These are phyloP conservation scores for Gorsachius goisagi DNA, from an alignment of 2,113 vertebrate species.

Conservation along the genomic window DNA sequence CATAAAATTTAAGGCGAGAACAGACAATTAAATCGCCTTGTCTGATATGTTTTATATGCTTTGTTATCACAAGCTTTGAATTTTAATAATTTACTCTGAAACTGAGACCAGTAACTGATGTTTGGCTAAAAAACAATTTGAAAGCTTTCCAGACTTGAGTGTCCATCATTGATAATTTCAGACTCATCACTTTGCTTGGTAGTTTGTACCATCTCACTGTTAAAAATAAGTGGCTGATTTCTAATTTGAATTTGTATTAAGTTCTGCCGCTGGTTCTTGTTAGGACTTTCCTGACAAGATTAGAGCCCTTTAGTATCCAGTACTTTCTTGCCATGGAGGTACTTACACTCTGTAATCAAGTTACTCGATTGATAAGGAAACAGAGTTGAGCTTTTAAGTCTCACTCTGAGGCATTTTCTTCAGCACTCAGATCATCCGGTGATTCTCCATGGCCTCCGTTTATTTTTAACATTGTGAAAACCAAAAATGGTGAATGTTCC, in stretches of 20 bases:
- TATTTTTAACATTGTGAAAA: conserved; percentile 25
- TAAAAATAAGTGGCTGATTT: conserved; percentile 6
- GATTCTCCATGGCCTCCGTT: conserved; percentile 26
- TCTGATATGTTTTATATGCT: conserved; percentile 37
- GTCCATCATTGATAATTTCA: conserved; percentile 38
- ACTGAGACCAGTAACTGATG: conserved; percentile 33
- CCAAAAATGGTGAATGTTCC: not conserved
- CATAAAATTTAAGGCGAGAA: conserved; percentile 50
- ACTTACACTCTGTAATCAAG: conserved; percentile 62
- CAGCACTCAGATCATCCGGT: conserved; percentile 39
- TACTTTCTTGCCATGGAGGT: conserved; percentile 57
- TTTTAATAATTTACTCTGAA: conserved; percentile 47
- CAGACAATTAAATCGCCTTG: conserved; percentile 26
- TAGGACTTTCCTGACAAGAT: conserved; percentile 59
- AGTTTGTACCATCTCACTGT: conserved; percentile 18
- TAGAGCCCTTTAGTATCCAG: conserved; percentile 56
- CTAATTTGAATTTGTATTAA: conserved; percentile 36
- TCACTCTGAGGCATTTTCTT: conserved; percentile 62
- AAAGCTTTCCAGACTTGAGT: conserved; percentile 33
- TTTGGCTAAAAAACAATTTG: conserved; percentile 53
- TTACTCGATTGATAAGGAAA: conserved; percentile 61
- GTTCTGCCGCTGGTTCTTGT: conserved; percentile 58
- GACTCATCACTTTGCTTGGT: conserved; percentile 1
- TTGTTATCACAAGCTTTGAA: conserved; percentile 39
- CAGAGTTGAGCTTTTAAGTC: conserved; percentile 67